A percentile compares a stretch with the other conserved stretches of the same genome.
phyloP scores from a whole-genome alignment of 2,888 invertebrate species.

The Drosophila barbarae region DNA sequence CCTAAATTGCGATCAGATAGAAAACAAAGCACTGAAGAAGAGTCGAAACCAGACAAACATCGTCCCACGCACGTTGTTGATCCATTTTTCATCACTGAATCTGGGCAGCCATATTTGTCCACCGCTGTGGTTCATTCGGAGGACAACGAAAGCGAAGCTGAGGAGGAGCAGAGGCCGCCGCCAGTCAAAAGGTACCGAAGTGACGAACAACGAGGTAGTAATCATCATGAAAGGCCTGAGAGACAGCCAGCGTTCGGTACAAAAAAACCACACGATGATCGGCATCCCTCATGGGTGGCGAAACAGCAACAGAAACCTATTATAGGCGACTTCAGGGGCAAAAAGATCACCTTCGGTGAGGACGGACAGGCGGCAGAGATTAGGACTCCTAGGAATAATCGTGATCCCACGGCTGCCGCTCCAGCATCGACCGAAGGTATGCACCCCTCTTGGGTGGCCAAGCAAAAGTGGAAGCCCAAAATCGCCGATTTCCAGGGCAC shows the following conservation, averaged over 20 bases:
- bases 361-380: constrained; percentile 37
- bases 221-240: constrained; percentile 5
- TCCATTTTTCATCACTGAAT: constrained; percentile 78
- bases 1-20: constrained; percentile 1
- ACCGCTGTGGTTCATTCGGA: constrained; percentile 66
- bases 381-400: neutral
- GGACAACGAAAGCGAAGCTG: constrained; percentile 43
- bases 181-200: constrained; percentile 9
- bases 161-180: constrained; percentile 25
- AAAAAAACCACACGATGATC: constrained; percentile 31
- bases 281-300: constrained; percentile 78
- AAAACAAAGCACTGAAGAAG: constrained; percentile 19
- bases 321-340: constrained; percentile 72
- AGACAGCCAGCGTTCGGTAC: constrained; percentile 13
- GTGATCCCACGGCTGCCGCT: neutral
- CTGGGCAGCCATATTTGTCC: constrained; percentile 77
- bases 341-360: constrained; percentile 76
- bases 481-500: constrained; percentile 77
- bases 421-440: constrained; percentile 47
- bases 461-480: constrained; percentile 76
- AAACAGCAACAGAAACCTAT: constrained; percentile 73
- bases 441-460: constrained; percentile 79
- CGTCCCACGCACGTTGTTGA: constrained; percentile 66
- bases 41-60: constrained; percentile 24
- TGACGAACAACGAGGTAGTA: constrained; percentile 1